phyloP scores from a whole-genome alignment of 2,888 invertebrate genomes.

The Ormia ochracea region DNA sequence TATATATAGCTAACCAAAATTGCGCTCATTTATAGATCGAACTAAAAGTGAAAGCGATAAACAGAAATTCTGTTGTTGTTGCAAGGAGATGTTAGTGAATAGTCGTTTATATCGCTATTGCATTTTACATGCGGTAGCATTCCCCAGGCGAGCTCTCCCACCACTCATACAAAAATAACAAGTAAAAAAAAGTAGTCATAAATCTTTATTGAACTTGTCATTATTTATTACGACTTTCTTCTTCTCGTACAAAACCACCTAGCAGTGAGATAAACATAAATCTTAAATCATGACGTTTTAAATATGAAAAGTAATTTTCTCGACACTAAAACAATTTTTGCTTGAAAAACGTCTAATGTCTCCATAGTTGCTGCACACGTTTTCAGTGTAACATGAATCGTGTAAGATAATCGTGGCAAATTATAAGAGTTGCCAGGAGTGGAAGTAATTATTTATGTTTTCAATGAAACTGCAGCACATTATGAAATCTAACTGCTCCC shows the following conservation, averaged over 20 bases:
- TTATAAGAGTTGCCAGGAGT: slow-evolving; percentile 24
- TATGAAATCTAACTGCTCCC: too few relatives aligned
- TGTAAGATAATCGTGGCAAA: neutral
- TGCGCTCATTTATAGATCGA: neutral
- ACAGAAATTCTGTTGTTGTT: slow-evolving; percentile 22
- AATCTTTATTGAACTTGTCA: slow-evolving; percentile 76
- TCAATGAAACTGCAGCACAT: neutral
- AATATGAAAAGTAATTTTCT: slow-evolving; percentile 57
- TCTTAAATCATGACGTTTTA: slow-evolving; percentile 29
- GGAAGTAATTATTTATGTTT: neutral
- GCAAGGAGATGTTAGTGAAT: slow-evolving; percentile 40
- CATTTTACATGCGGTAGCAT: slow-evolving; percentile 36
- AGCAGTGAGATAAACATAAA: slow-evolving; percentile 40
- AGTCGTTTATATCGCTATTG: slow-evolving; percentile 50
- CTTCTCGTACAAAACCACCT: slow-evolving; percentile 47
- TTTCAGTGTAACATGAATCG: slow-evolving; percentile 11
- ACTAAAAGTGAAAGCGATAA: slow-evolving; percentile 28
- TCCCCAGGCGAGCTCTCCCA: slow-evolving; percentile 62
- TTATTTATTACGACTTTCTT: slow-evolving; percentile 74
- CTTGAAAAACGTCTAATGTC: slow-evolving; percentile 37
- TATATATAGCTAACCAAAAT: neutral
- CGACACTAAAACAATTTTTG: slow-evolving; percentile 55
- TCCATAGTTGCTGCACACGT: slow-evolving; percentile 39
- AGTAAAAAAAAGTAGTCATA: slow-evolving; percentile 69
- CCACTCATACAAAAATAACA: neutral